These are phyloP conservation scores for Gulo gulo DNA, from an alignment of 2,113 vertebrate genomes.

Conservation along the genomic window DNA sequence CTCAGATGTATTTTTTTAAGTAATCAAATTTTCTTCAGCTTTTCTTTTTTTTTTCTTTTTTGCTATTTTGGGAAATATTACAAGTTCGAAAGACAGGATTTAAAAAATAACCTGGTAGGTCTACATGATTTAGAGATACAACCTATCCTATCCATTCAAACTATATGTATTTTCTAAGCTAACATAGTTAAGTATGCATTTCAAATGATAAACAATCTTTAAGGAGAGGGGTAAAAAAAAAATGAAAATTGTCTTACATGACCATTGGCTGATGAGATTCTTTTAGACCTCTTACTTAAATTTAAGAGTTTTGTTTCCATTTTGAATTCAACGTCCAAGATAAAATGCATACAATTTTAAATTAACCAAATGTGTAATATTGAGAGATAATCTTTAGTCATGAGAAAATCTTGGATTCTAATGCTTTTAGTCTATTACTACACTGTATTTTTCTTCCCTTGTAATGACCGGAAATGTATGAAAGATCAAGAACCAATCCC, in stretches of 20 bases:
- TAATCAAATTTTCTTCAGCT: neutral
- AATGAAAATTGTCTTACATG: neutral
- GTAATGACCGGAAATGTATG: neutral
- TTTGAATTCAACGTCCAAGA: neutral
- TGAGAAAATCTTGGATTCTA: constrained; percentile 3
- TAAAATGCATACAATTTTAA: constrained; percentile 21
- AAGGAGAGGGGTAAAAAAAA: neutral
- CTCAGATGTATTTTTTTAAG: neutral
- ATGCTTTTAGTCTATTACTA: neutral
- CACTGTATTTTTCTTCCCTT: neutral
- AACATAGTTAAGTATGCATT: neutral
- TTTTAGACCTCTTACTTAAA: neutral
- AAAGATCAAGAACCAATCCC: neutral
- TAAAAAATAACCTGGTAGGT: neutral
- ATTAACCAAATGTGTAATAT: neutral
- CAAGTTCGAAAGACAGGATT: neutral
- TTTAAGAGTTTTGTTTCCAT: neutral
- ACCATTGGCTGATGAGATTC: neutral
- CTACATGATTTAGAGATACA: neutral
- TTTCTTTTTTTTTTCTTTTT: neutral
- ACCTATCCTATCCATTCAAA: neutral
- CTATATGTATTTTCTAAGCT: neutral
- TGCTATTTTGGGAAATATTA: neutral
- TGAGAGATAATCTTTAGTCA: neutral
- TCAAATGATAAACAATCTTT: neutral